Base-by-base conservation (phyloP, 2,797 vertebrate genomes). In the Acestrorhynchus altus region DNA sequence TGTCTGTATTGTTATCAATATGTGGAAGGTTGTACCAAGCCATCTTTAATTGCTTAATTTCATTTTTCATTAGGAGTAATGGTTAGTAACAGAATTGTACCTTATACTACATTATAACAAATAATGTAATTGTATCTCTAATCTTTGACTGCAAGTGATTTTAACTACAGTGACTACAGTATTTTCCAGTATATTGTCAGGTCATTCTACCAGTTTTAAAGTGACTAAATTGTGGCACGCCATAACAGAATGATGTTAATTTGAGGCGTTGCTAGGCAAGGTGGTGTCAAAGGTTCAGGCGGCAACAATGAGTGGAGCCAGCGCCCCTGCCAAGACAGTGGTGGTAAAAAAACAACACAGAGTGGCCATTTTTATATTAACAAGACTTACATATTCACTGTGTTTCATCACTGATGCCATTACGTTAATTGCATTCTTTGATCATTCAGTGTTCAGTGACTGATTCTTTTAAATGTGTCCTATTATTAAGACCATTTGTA, bases 211-310 rank as follows among this genome's bases (percentile, higher is more conserved):
- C 20, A 24, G 31, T 70, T 70, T 54, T 39, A 54, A 54, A 39
- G 11, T 15, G n/a, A 54, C n/a, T 52, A 51, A 28, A 26, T 15
- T 69, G 44, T 77, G 71, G 56, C 77, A 81, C 76, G 78, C 31
- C 85, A 72, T 92, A 91, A 92, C 88, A 83, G 70, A 86, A 84
- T 81, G 57, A 84, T 90, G 84, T 93, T 86, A 90, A 90, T 93
- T 91, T 91, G 89, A 94, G 90, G 90, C 80, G 82, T 85, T 91
- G 86, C 90, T 91, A 87, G 89, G 91, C 82, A 86, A 87, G 83
- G 87, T 89, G 90, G 87, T 85, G 52, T 86, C 89, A 83, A 90
- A 89, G 81, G 87, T 92, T 87, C 89, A 89, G 79, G 83, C 86
- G 67, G 86, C 87, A 72, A 88, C 89, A 77, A 82, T 86, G 82